phyloP scores from a whole-genome alignment of 1,140 invertebrate genomes.

The Drosophila subobscura region DNA sequence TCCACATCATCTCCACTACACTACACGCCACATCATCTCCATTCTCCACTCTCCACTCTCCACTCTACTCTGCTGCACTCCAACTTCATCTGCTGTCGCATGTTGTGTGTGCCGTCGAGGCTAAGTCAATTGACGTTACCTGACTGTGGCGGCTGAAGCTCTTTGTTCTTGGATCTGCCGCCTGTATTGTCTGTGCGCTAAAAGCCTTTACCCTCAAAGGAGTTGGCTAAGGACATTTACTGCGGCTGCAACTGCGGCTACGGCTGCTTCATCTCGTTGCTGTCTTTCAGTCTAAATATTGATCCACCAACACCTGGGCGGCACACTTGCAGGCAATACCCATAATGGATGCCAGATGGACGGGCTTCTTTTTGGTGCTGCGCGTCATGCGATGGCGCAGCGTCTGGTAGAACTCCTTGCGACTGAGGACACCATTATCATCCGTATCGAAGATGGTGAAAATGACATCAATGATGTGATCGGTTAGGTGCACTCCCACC shows the following conservation, averaged over 20 bases:
- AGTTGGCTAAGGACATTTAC: constrained; percentile 26
- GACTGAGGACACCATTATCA: constrained; percentile 28
- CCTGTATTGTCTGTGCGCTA: constrained; percentile 39
- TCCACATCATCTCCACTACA: not conserved
- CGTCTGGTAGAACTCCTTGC: constrained; percentile 24
- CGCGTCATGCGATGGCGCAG: constrained; percentile 3
- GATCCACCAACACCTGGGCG: too few species aligned
- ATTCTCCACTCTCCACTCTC: not conserved
- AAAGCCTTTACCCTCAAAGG: constrained; percentile 59
- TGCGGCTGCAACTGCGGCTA: constrained; percentile 6
- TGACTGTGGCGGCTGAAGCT: not conserved
- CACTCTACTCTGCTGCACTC: not conserved
- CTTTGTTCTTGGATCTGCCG: constrained; percentile 22
- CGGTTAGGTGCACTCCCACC: constrained; percentile 7
- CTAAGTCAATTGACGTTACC: constrained; percentile 30
- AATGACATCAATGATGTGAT: constrained; percentile 43
- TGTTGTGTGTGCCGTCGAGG: not conserved
- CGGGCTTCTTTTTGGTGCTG: not conserved
- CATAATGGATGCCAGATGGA: not conserved
- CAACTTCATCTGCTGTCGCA: too few species aligned
- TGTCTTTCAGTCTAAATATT: not conserved
- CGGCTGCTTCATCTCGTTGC: too few species aligned
- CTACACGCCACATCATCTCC: not conserved
- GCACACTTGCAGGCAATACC: constrained; percentile 36
- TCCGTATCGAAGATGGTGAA: constrained; percentile 51